Evolutionary conservation across 2,797 vertebrate genomes (phyloP).

Genomic region (Epinephelus awoara): DNA sequence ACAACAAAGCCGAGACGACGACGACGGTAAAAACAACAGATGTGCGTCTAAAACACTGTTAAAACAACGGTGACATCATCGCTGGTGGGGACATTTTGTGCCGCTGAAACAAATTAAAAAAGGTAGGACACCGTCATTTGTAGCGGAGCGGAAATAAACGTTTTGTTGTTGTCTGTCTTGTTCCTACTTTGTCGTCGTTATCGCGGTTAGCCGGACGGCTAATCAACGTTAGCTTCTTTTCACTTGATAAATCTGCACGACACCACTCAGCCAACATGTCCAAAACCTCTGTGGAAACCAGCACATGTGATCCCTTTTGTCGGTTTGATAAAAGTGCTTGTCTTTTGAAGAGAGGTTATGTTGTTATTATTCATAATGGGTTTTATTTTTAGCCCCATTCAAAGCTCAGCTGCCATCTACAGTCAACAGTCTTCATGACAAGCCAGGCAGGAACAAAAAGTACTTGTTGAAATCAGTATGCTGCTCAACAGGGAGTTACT

Average conservation of each 20-base stretch:
- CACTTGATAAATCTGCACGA: not conserved
- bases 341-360: not conserved
- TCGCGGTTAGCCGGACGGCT: constrained; percentile 69
- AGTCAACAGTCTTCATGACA: constrained; percentile 38
- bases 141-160: not conserved
- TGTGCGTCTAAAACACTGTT: constrained; percentile 8
- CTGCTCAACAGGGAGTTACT: not conserved
- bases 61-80: constrained; percentile 45
- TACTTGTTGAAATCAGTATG: constrained; percentile 3
- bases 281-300: not conserved
- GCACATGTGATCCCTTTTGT: accelerated
- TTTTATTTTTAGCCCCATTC: constrained; percentile 21
- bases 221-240: constrained; percentile 47
- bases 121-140: constrained; percentile 45
- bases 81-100: not conserved
- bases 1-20: constrained; percentile 80
- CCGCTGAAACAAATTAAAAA: not conserved
- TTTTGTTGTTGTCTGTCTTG: constrained; percentile 32
- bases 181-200: constrained; percentile 32
- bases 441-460: constrained; percentile 13
- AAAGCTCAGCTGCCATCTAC: constrained; percentile 56
- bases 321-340: not conserved
- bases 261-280: not conserved
- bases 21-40: constrained; percentile 48
- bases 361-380: not conserved